Conservation (phyloP, 1,140 invertebrate species). For the Formica selysi region DNA sequence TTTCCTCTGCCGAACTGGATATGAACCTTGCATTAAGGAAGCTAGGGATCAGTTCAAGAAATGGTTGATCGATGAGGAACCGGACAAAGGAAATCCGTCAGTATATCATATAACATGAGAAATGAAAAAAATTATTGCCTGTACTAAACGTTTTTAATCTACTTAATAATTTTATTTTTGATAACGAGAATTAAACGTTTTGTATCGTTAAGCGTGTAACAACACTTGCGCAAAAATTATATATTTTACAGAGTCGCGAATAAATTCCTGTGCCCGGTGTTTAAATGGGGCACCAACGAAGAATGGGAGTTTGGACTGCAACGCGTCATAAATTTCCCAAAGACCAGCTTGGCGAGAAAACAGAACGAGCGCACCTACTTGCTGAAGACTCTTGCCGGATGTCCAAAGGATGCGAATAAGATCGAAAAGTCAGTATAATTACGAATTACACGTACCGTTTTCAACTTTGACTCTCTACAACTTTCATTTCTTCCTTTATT, state of each 20-base stretch:
- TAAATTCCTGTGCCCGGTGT: conserved; percentile 92
- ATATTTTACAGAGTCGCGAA: conserved; percentile 88
- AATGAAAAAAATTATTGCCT: not conserved
- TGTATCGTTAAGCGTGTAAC: not conserved
- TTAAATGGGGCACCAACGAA: conserved; percentile 91
- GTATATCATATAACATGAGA: conserved; percentile 74
- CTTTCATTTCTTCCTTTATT: not conserved
- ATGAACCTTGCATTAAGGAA: conserved; percentile 90
- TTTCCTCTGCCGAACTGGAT: conserved; percentile 91
- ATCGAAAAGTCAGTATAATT: conserved; percentile 86
- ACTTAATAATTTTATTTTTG: not conserved
- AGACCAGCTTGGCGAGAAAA: conserved; percentile 85
- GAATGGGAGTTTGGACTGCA: conserved; percentile 93
- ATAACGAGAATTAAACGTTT: not conserved
- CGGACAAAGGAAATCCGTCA: conserved; percentile 92
- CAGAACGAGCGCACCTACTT: conserved; percentile 91
- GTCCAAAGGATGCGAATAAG: conserved; percentile 89
- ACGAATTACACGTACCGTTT: not conserved
- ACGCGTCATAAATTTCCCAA: conserved; percentile 91
- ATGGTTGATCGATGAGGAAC: conserved; percentile 90
- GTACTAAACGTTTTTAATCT: not conserved
- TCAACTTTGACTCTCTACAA: not conserved
- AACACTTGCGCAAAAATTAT: not conserved
- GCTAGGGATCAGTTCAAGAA: conserved; percentile 89
- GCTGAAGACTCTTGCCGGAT: conserved; percentile 91